Base-by-base conservation (phyloP, 2,888 invertebrate species). In the Atrina japonica region DNA sequence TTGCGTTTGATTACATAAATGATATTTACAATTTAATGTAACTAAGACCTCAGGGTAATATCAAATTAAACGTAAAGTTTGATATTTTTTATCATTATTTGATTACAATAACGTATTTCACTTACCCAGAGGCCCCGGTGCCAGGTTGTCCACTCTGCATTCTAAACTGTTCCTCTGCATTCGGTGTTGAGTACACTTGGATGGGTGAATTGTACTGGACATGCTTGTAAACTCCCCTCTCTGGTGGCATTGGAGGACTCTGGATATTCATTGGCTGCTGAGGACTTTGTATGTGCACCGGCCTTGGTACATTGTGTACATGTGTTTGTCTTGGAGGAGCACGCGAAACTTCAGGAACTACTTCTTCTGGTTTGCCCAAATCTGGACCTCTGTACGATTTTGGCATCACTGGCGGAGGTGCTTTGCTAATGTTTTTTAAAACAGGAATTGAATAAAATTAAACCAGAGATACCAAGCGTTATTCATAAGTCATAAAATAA, bases 181-280 rank as follows among this genome's bases (percentile, higher is more conserved):
- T 88, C 14, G 87, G 81, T 21, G 80, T 77, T 21, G 89, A 88
- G 74, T 90, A 89, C 74, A 90, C 77, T 23, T 80, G 71, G 27
- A 89, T 69, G 1, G 89, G 90, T 1, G 86, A 83, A 75, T 90
- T 90, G 75, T 90, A 90, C 71, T 88, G 88, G 45, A 76, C 73
- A 67, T 78, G 76, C 50, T 75, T 78, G 45, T 78, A 78, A 5
- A 73, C 73, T 0, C 76, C 78, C 2, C 50, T 66, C 47, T 66
- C 58, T 30, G 55, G 65, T 58, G 45, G 66, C 21, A 41, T 35
- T 50, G 45, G 66, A 16, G 58, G 55, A 23, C 25, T 43, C 9
- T 41, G 45, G n/a, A 30, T 21, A 3, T 55, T 21, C 16, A 29
- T 41, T 16, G 61, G 47, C 7, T 49, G 56, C 0, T 25, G 21